phyloP scores from a whole-genome alignment of 2,113 vertebrate genomes.

The Gymnogyps californianus region DNA sequence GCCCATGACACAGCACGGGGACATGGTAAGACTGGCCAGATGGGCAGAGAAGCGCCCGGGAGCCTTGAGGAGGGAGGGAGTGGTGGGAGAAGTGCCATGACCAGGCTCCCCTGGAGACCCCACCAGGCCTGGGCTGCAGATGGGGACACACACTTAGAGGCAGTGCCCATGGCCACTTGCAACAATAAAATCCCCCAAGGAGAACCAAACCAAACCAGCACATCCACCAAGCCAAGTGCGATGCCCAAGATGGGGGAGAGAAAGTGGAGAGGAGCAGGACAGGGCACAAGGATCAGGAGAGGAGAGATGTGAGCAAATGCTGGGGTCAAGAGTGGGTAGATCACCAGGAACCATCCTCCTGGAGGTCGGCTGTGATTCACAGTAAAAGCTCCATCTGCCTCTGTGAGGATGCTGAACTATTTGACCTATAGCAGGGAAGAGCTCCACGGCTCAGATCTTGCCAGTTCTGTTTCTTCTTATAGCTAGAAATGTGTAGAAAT shows the following conservation, averaged over 20 bases:
- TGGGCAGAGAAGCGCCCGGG: rapidly evolving
- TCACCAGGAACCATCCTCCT: background rate
- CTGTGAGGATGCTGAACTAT: background rate
- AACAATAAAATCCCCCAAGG: background rate
- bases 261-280: background rate
- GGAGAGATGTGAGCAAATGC: rapidly evolving
- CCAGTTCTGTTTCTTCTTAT: background rate
- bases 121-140: background rate
- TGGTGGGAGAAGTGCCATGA: background rate
- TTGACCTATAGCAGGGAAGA: background rate
- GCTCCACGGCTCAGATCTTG: background rate
- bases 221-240: background rate
- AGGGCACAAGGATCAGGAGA: background rate
- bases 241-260: background rate
- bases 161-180: rapidly evolving
- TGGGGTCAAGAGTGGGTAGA: background rate
- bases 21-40: background rate
- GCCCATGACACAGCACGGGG: rapidly evolving
- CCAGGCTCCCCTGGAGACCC: background rate
- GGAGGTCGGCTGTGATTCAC: background rate
- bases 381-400: background rate
- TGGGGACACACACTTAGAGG: background rate
- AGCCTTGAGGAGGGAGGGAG: background rate
- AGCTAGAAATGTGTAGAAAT: background rate
- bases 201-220: background rate